Conservation (phyloP, 2,113 vertebrate genomes). For the Sminthopsis crassicaudata region DNA sequence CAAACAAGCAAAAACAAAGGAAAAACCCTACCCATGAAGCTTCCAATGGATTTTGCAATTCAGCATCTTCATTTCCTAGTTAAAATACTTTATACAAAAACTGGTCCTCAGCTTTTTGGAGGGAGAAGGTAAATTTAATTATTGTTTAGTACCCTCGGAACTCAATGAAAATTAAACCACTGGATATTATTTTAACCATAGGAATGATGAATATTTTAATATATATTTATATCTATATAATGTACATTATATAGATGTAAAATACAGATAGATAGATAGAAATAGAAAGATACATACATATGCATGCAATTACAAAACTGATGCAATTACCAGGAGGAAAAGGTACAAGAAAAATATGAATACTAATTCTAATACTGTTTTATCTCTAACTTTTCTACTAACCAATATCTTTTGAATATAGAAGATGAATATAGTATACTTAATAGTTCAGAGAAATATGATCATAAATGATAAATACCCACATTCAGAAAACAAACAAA, state of each 20-base stretch:
- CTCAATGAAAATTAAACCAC: constrained; percentile 5
- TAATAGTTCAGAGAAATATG: constrained; percentile 54
- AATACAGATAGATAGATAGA: not conserved
- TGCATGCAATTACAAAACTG: not conserved
- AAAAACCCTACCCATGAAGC: constrained; percentile 54
- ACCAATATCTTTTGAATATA: constrained; percentile 24
- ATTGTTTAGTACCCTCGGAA: not conserved
- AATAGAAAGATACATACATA: not conserved
- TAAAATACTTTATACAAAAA: constrained; percentile 52
- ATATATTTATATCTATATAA: not conserved
- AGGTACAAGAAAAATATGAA: constrained; percentile 51
- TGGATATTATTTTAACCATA: constrained; percentile 33
- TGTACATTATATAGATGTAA: no score
- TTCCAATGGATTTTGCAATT: constrained; percentile 57
- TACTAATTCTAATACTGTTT: constrained; percentile 30
- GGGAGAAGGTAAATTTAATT: not conserved
- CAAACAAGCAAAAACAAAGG: constrained; percentile 36
- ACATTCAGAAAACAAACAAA: constrained; percentile 36
- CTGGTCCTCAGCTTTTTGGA: not conserved
- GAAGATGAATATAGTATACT: constrained; percentile 56
- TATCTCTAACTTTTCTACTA: not conserved
- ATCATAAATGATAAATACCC: constrained; percentile 52
- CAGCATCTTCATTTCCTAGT: constrained; percentile 59
- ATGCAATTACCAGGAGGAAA: constrained; percentile 52
- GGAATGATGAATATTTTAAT: not conserved